These are phyloP conservation scores for Koerneria pararmatus DNA, from an alignment of 2,888 invertebrate species.

Conservation along the genomic window DNA sequence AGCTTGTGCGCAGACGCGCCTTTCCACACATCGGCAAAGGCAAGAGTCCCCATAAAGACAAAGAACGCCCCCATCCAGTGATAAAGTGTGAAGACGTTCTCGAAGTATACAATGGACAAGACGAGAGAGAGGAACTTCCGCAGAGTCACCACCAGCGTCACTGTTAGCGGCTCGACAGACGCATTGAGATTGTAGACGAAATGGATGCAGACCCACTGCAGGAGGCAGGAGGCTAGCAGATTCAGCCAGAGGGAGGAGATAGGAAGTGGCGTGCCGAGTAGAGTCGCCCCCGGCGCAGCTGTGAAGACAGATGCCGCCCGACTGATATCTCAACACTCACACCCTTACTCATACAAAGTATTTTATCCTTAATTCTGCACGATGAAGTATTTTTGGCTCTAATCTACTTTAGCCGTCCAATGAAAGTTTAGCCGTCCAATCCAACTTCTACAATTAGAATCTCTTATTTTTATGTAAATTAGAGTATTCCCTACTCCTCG, in stretches of 20 bases:
- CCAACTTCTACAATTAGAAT: too few relatives aligned
- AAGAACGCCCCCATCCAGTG: conserved; percentile 88
- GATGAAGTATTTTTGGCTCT: too few relatives aligned
- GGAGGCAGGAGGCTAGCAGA: conserved; percentile 41
- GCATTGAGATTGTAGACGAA: conserved; percentile 90
- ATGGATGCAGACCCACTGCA: conserved; percentile 73
- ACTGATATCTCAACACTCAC: too few relatives aligned
- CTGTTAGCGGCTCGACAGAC: conserved; percentile 64
- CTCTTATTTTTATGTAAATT: too few relatives aligned
- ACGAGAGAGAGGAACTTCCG: conserved; percentile 89
- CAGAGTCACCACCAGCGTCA: conserved; percentile 85
- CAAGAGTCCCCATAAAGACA: conserved; percentile 86
- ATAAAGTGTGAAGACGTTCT: conserved; percentile 82
- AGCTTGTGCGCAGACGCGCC: too few relatives aligned
- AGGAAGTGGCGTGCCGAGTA: conserved; percentile 28
- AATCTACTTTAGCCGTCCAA: too few relatives aligned
- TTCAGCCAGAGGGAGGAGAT: conserved; percentile 53
- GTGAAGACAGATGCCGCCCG: too few relatives aligned
- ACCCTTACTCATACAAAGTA: too few relatives aligned
- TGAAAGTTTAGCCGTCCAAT: too few relatives aligned
- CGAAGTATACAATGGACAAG: conserved; percentile 73
- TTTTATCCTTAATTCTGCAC: too few relatives aligned
- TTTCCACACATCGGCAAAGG: conserved; percentile 77
- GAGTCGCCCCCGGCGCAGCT: too few relatives aligned
- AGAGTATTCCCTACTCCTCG: too few relatives aligned